phyloP scores from a whole-genome alignment of 1,140 invertebrate genomes.

The Palaemon carinicauda region DNA sequence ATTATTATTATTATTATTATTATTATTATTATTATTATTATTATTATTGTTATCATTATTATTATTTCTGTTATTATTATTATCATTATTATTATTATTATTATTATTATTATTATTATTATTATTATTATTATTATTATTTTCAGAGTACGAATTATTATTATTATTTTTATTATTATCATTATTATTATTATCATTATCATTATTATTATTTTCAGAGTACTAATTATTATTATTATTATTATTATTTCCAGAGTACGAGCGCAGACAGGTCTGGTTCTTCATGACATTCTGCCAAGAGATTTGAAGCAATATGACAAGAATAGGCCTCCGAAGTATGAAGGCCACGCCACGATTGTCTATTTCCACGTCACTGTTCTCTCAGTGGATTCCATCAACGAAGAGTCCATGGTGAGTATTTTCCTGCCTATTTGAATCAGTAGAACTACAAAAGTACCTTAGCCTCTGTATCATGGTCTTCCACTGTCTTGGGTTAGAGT shows the following conservation, averaged over 20 bases:
- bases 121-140: too few relatives aligned
- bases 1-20: too few relatives aligned
- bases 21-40: too few relatives aligned
- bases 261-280: slow-evolving; percentile 55
- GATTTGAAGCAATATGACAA: slow-evolving; percentile 89
- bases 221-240: neutral
- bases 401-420: slow-evolving; percentile 85
- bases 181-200: neutral
- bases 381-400: slow-evolving; percentile 87
- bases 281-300: slow-evolving; percentile 78
- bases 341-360: slow-evolving; percentile 84
- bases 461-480: too few relatives aligned
- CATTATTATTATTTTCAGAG: slow-evolving; percentile 12
- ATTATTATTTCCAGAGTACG: slow-evolving; percentile 23
- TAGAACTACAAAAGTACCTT: too few relatives aligned
- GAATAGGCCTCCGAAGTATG: slow-evolving; percentile 83
- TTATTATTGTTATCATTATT: too few relatives aligned
- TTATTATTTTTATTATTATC: neutral
- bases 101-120: too few relatives aligned
- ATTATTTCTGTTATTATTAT: too few relatives aligned
- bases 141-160: too few relatives aligned
- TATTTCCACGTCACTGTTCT: slow-evolving; percentile 90
- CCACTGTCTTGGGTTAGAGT: too few relatives aligned
- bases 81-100: too few relatives aligned
- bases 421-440: too few relatives aligned